Conservation (phyloP, 2,797 vertebrate genomes). For the Antrozous pallidus region DNA sequence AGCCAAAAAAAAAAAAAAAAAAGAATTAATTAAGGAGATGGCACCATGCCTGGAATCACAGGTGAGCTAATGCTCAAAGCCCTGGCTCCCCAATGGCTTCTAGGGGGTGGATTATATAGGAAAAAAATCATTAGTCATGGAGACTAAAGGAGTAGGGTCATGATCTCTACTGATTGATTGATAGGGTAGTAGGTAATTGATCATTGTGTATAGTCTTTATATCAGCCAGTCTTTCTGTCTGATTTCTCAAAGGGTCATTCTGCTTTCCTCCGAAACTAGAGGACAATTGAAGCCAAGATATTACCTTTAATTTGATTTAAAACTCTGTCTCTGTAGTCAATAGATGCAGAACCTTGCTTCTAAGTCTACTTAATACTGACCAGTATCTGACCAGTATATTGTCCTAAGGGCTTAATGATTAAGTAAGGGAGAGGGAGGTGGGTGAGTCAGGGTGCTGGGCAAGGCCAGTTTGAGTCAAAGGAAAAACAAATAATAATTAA, state of each 20-base stretch:
- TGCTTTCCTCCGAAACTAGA: neutral
- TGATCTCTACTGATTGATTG: neutral
- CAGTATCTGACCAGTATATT: neutral
- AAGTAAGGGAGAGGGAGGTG: neutral
- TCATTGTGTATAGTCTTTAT: neutral
- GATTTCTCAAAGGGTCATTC: neutral
- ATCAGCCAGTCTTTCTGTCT: neutral
- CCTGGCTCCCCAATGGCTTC: neutral
- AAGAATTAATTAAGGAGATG: neutral
- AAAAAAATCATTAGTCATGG: neutral
- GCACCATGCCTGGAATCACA: neutral
- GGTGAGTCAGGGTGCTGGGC: neutral
- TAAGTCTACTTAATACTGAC: neutral
- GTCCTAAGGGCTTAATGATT: neutral
- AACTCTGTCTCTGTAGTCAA: neutral
- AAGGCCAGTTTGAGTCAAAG: neutral
- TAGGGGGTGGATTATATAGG: neutral
- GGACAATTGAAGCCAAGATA: neutral
- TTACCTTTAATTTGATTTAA: neutral
- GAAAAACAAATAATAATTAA: neutral
- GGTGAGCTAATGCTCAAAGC: neutral
- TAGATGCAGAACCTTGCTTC: neutral
- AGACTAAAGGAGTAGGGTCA: neutral
- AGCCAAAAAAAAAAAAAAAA: neutral
- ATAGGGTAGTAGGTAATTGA: neutral